Evolutionary conservation across 2,888 invertebrate species (phyloP).

Genomic region (Chouioia cunea): DNA sequence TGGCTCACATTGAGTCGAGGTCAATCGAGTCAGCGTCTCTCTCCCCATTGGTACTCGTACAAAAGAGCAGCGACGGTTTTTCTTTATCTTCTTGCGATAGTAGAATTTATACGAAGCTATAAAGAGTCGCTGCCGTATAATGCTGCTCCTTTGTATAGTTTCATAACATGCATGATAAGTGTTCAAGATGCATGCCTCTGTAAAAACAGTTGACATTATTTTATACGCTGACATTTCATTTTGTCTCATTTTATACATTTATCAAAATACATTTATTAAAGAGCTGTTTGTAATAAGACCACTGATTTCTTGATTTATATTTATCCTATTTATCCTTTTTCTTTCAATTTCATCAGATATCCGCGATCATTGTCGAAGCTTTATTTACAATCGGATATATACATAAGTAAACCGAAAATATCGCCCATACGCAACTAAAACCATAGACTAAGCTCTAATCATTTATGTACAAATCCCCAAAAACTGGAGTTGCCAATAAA

Average conservation of each 20-base stretch:
- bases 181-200: neutral
- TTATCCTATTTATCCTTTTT: too few relatives aligned
- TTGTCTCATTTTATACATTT: constrained; percentile 38
- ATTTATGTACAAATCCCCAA: neutral
- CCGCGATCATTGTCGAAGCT: neutral
- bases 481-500: constrained; percentile 1
- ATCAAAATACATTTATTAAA: constrained; percentile 35
- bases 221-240: constrained; percentile 20
- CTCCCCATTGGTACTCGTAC: neutral
- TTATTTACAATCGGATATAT: constrained; percentile 8
- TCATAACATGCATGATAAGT: constrained; percentile 14
- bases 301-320: neutral
- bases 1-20: constrained; percentile 62
- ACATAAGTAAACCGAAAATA: neutral
- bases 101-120: neutral
- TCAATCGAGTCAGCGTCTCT: constrained; percentile 21
- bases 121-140: neutral
- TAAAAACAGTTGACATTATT: constrained; percentile 16
- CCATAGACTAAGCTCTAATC: too few relatives aligned
- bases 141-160: neutral
- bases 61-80: neutral
- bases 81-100: constrained; percentile 1
- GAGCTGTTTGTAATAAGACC: constrained; percentile 39
- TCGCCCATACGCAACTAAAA: too few relatives aligned
- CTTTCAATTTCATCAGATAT: too few relatives aligned